A percentile compares a stretch with the other conserved stretches of the same genome.
Evolutionary conservation across 2,797 vertebrate species (phyloP).

Genomic region (Morelia viridis): DNA sequence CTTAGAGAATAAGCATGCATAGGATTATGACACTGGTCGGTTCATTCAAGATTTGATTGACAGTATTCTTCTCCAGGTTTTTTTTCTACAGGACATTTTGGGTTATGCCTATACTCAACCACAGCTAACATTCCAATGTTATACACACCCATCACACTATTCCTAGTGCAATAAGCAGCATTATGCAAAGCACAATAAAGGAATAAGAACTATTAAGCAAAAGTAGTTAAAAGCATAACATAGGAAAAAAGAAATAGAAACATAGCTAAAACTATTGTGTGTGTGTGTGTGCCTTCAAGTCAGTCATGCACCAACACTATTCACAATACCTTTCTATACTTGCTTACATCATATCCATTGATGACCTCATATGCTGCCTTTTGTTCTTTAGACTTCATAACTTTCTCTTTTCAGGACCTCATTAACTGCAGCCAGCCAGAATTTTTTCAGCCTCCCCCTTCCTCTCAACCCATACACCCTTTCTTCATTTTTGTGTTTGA

Average conservation of each 20-base stretch:
- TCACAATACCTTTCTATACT: not conserved
- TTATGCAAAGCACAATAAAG: not conserved
- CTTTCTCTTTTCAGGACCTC: not conserved
- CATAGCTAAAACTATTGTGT: not conserved
- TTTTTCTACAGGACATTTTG: not conserved
- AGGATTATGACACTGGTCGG: not conserved
- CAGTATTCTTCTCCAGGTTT: not conserved
- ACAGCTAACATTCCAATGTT: not conserved
- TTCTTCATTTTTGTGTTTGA: not conserved
- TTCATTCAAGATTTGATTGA: not conserved
- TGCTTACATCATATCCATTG: not conserved
- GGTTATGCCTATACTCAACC: not conserved
- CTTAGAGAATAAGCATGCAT: not conserved
- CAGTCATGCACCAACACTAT: not conserved
- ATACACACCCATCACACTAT: not conserved
- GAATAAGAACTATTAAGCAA: not conserved
- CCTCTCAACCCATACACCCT: not conserved
- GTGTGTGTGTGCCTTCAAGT: not conserved
- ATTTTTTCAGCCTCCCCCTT: not conserved
- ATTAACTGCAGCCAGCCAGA: not conserved
- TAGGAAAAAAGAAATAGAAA: not conserved
- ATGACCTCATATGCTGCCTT: not conserved
- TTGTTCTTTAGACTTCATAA: not conserved
- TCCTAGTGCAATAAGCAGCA: not conserved
- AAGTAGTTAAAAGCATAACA: not conserved